Conservation (phyloP, 2,797 vertebrate genomes). For the Coregonus suidteri region DNA sequence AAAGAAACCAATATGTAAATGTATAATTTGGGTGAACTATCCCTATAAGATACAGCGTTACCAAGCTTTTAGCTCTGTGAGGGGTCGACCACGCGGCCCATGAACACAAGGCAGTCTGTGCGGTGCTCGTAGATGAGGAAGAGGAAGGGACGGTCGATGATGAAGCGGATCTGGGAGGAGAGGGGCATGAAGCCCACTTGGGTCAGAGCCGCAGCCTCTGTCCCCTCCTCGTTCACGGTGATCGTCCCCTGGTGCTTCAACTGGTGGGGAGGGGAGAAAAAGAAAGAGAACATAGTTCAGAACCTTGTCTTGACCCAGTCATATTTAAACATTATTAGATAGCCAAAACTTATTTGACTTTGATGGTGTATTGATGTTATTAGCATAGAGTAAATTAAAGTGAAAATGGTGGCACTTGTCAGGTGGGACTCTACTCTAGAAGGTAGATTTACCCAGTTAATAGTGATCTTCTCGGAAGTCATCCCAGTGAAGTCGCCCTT, state of each 20-base stretch:
- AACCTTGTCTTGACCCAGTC: no score
- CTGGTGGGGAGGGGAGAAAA: background rate
- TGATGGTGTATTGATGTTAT: background rate
- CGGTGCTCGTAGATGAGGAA: slow-evolving; percentile 96
- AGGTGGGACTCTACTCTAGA: background rate
- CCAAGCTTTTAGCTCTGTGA: slow-evolving; percentile 67
- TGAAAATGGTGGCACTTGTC: background rate
- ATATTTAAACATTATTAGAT: background rate
- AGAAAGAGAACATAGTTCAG: background rate
- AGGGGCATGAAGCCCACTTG: slow-evolving; percentile 94
- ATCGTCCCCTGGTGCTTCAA: slow-evolving; percentile 88
- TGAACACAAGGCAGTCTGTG: slow-evolving; percentile 92
- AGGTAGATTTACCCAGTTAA: slow-evolving; percentile 84
- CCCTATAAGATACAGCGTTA: background rate
- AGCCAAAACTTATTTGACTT: background rate
- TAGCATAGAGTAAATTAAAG: background rate
- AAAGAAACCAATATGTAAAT: background rate
- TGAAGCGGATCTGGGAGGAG: slow-evolving; percentile 89
- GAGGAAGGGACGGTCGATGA: slow-evolving; percentile 88
- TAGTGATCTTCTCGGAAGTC: slow-evolving; percentile 81
- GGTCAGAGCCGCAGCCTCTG: slow-evolving; percentile 88
- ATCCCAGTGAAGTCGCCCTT: slow-evolving; percentile 86
- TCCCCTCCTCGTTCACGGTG: slow-evolving; percentile 96
- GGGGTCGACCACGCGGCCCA: slow-evolving; percentile 90
- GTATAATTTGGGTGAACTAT: background rate